phyloP scores from a whole-genome alignment of 2,113 vertebrate species.

The Oxygymnocypris stewartii region DNA sequence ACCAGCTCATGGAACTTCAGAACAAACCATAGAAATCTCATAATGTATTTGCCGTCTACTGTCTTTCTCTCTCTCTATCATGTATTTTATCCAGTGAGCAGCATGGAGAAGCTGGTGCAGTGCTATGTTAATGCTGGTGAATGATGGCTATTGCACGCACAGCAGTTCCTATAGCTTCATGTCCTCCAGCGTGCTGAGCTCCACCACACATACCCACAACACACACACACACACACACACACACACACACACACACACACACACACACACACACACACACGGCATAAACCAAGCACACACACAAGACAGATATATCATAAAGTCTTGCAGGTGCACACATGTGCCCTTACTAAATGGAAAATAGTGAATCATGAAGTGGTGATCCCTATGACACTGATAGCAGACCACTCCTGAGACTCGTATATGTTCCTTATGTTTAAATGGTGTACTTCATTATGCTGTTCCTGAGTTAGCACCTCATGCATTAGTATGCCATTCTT shows the following conservation, averaged over 20 bases:
- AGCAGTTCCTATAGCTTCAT: constrained; percentile 16
- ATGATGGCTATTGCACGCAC: constrained; percentile 20
- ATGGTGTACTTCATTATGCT: not conserved
- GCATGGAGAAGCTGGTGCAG: constrained; percentile 5
- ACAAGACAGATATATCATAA: not conserved
- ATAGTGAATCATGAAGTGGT: not conserved
- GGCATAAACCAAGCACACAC: not conserved
- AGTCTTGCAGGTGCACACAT: not conserved
- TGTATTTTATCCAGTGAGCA: constrained; percentile 8
- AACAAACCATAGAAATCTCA: not conserved
- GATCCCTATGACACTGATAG: not conserved
- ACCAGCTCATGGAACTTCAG: not conserved
- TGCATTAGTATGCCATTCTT: constrained; percentile 8
- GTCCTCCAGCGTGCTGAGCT: constrained; percentile 13
- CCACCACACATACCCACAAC: not conserved
- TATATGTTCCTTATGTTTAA: not conserved
- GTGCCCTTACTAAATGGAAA: not conserved
- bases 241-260: not conserved
- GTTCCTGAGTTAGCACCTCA: not conserved
- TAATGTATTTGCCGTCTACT: not conserved
- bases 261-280: constrained; percentile 13
- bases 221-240: constrained; percentile 16
- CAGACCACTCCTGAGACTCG: not conserved
- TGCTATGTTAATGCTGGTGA: constrained; percentile 22
- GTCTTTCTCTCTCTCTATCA: not conserved